phyloP scores from a whole-genome alignment of 2,113 vertebrate genomes.

The Oceanodroma tethys region DNA sequence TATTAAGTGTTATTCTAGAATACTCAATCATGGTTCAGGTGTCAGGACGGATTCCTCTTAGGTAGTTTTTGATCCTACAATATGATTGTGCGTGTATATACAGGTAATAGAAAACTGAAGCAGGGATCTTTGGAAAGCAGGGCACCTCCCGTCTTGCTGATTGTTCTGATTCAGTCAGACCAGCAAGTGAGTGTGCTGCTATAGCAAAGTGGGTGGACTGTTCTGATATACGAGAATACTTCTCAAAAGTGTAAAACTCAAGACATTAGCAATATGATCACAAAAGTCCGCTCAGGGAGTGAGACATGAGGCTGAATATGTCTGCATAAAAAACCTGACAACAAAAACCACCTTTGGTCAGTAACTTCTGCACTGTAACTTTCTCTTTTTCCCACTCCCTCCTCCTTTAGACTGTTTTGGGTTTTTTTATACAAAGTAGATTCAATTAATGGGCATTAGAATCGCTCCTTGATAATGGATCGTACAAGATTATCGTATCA shows the following conservation, averaged over 20 bases:
- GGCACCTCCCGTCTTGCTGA: neutral
- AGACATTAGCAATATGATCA: neutral
- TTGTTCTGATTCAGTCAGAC: neutral
- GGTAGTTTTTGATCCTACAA: neutral
- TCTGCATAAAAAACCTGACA: neutral
- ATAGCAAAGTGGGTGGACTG: neutral
- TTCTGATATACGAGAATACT: neutral
- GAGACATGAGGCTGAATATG: neutral
- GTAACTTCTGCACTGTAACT: neutral
- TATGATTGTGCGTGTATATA: neutral
- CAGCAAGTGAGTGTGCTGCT: neutral
- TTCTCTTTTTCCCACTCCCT: neutral
- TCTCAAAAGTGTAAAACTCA: neutral
- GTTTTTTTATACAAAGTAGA: neutral
- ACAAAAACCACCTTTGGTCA: neutral
- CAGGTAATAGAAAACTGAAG: neutral
- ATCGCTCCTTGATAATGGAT: neutral
- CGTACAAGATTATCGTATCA: neutral
- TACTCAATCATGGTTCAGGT: neutral
- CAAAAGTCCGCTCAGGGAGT: neutral
- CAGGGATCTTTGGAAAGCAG: neutral
- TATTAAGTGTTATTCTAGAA: neutral
- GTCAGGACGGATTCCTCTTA: neutral
- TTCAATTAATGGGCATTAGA: neutral
- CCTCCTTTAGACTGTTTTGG: neutral